Percentiles rank a stretch among this genome's conserved stretches.
Evolutionary conservation across 2,113 vertebrate genomes (phyloP).

Genomic region (Hoplias malabaricus): DNA sequence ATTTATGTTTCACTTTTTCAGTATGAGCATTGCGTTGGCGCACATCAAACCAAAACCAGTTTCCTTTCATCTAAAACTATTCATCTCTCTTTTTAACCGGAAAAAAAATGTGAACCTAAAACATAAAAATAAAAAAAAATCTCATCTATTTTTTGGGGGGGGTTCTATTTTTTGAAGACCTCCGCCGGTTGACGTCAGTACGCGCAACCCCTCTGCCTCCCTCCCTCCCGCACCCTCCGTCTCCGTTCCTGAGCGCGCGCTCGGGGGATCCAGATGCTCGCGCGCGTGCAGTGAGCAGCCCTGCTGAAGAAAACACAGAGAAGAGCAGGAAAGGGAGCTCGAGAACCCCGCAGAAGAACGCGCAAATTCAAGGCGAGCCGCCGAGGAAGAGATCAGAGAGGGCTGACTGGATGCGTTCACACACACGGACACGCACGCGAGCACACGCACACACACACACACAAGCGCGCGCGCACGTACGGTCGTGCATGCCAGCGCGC

Average conservation of each 20-base stretch:
- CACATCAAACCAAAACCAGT: too few relatives aligned
- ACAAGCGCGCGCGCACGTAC: neutral
- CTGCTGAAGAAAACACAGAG: conserved; percentile 66
- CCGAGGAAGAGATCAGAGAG: conserved; percentile 21
- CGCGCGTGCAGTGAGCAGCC: conserved; percentile 63
- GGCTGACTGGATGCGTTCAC: neutral
- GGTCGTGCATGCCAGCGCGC: conserved; percentile 31
- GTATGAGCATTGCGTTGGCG: too few relatives aligned
- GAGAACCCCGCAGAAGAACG: conserved; percentile 51
- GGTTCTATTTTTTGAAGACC: conserved; percentile 59
- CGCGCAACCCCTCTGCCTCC: conserved; percentile 69
- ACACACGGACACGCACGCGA: neutral
- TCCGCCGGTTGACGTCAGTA: conserved; percentile 71
- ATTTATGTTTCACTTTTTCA: too few relatives aligned
- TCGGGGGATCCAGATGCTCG: conserved; percentile 74
- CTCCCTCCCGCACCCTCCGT: conserved; percentile 66
- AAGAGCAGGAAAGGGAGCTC: conserved; percentile 65
- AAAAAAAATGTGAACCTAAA: neutral
- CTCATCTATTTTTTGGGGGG: neutral
- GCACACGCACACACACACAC: neutral
- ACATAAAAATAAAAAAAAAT: too few relatives aligned
- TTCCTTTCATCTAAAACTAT: too few relatives aligned
- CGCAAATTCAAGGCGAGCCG: conserved; percentile 32
- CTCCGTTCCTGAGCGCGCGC: conserved; percentile 70
- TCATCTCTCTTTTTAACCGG: too few relatives aligned